These are phyloP conservation scores for Scaptomyza montana DNA, from an alignment of 1,140 invertebrate genomes.

Conservation along the genomic window DNA sequence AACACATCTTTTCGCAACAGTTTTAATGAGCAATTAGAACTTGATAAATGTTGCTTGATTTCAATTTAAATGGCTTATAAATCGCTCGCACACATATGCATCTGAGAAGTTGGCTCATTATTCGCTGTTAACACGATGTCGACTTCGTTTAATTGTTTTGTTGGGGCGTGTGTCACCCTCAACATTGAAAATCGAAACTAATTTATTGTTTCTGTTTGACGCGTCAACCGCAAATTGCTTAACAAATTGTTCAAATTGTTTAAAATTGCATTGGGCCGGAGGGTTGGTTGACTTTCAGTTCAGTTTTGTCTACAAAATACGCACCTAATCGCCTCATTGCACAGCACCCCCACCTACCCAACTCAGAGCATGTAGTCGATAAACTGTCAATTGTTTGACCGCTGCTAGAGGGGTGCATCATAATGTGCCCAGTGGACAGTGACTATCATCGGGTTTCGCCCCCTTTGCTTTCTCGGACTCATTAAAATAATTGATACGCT, in stretches of 20 bases:
- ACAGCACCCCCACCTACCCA: slow-evolving; percentile 11
- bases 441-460: slow-evolving; percentile 13
- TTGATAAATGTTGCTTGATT: slow-evolving; percentile 28
- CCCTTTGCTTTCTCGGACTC: slow-evolving; percentile 16
- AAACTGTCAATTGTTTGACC: slow-evolving; percentile 55
- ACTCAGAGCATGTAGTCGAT: slow-evolving; percentile 7
- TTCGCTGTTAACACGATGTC: slow-evolving; percentile 45
- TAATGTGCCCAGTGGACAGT: slow-evolving; percentile 62
- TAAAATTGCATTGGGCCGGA: slow-evolving; percentile 64
- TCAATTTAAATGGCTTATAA: slow-evolving; percentile 24
- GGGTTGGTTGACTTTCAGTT: slow-evolving; percentile 11
- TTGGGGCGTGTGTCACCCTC: slow-evolving; percentile 20
- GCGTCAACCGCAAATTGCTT: slow-evolving; percentile 69
- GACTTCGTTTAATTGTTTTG: slow-evolving; percentile 37
- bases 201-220: slow-evolving; percentile 70
- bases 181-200: slow-evolving; percentile 27
- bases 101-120: slow-evolving; percentile 30
- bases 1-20: slow-evolving; percentile 9
- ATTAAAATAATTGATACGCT: slow-evolving; percentile 82
- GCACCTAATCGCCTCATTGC: slow-evolving; percentile 70
- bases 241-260: slow-evolving; percentile 78
- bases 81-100: slow-evolving; percentile 35
- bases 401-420: slow-evolving; percentile 57
- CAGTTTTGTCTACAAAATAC: background rate
- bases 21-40: slow-evolving; percentile 76